These are phyloP conservation scores for Pteromalus puparum DNA, from an alignment of 1,140 invertebrate genomes.

Conservation along the genomic window DNA sequence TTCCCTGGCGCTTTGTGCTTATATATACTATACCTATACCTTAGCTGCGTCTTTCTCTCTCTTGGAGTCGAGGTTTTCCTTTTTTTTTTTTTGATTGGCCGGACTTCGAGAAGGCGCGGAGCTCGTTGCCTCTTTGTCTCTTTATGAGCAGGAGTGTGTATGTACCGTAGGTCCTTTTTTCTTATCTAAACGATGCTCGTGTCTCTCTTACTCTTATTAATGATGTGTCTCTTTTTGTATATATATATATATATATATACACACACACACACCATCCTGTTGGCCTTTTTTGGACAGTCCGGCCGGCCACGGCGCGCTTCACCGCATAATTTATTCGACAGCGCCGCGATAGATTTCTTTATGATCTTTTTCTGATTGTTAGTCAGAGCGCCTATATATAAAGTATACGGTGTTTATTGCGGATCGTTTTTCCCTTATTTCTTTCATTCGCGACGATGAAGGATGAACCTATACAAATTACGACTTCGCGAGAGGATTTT, in stretches of 20 bases:
- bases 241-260: not conserved
- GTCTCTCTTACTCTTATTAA: constrained; percentile 51
- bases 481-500: no score
- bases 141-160: constrained; percentile 6
- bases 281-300: constrained; percentile 14
- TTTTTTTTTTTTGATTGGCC: constrained; percentile 1
- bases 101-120: no score
- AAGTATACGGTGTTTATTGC: constrained; percentile 8
- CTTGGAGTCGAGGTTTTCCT: constrained; percentile 4
- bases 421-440: not conserved
- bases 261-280: not conserved
- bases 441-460: not conserved
- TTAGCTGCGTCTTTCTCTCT: constrained; percentile 51
- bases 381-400: not conserved
- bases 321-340: constrained; percentile 43
- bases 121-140: constrained; percentile 1
- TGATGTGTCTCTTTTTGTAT: constrained; percentile 40
- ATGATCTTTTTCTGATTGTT: constrained; percentile 10
- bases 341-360: constrained; percentile 13
- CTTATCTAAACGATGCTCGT: constrained; percentile 50
- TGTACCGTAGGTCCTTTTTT: constrained; percentile 26
- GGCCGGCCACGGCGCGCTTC: not conserved
- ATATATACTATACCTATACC: not conserved
- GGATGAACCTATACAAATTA: constrained; percentile 23
- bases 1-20: constrained; percentile 14